These are phyloP conservation scores for Trichopria drosophilae DNA, from an alignment of 2,888 invertebrate genomes.

Conservation along the genomic window DNA sequence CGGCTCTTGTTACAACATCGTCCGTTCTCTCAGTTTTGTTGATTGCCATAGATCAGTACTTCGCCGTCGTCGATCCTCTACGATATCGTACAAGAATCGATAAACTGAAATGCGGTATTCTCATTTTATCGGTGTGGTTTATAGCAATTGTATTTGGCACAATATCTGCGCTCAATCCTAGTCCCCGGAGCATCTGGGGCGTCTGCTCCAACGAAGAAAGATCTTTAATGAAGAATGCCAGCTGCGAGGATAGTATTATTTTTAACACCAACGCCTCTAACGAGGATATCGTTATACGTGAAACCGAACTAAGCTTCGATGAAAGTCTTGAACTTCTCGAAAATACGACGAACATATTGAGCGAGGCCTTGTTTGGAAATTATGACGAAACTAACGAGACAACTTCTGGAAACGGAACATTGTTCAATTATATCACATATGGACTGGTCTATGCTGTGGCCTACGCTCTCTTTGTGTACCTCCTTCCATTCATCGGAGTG, in stretches of 20 bases:
- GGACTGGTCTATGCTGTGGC: slow-evolving; percentile 59
- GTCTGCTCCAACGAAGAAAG: slow-evolving; percentile 48
- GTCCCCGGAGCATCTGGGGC: slow-evolving; percentile 59
- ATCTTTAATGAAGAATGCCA: no score
- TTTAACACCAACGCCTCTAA: slow-evolving; percentile 10
- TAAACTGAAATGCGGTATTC: slow-evolving; percentile 59
- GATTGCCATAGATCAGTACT: slow-evolving; percentile 69
- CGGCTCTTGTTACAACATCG: slow-evolving; percentile 64
- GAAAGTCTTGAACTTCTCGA: slow-evolving; percentile 33
- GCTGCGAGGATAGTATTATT: no score
- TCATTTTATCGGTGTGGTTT: slow-evolving; percentile 61
- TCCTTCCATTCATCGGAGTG: slow-evolving; percentile 65
- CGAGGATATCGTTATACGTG: slow-evolving; percentile 10
- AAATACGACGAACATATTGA: slow-evolving; percentile 29
- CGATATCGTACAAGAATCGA: slow-evolving; percentile 66
- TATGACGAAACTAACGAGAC: not conserved
- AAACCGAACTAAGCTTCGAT: slow-evolving; percentile 25
- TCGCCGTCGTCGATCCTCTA: slow-evolving; percentile 68
- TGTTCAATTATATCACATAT: no score
- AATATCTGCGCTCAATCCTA: slow-evolving; percentile 59
- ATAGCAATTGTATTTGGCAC: slow-evolving; percentile 58
- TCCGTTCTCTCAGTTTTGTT: slow-evolving; percentile 67
- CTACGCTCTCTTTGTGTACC: slow-evolving; percentile 60
- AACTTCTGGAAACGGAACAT: slow-evolving; percentile 9
- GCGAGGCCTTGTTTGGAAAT: slow-evolving; percentile 19